phyloP scores from a whole-genome alignment of 2,888 invertebrate species.

The Escarpia spicata region DNA sequence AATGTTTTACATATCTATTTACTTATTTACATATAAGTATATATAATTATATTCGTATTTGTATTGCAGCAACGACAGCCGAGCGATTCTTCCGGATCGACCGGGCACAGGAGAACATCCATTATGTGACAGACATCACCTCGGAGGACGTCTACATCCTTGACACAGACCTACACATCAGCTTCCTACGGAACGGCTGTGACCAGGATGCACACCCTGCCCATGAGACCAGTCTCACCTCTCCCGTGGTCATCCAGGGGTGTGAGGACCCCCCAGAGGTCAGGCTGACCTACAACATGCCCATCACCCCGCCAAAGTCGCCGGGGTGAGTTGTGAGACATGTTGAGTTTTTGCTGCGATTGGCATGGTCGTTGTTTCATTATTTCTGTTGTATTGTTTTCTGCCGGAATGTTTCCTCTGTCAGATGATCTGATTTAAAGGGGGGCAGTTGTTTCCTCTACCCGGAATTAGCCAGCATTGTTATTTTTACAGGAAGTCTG shows the following conservation, averaged over 20 bases:
- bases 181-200: slow-evolving; percentile 27
- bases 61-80: slow-evolving; percentile 85
- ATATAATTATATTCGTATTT: not conserved
- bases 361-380: no score
- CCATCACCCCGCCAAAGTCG: slow-evolving; percentile 63
- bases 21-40: no score
- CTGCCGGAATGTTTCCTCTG: no score
- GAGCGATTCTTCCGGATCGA: slow-evolving; percentile 97
- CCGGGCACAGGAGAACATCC: slow-evolving; percentile 92
- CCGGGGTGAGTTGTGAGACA: slow-evolving; percentile 41
- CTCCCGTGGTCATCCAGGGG: slow-evolving; percentile 33
- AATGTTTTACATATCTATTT: not conserved
- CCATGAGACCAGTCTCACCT: slow-evolving; percentile 21
- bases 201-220: not conserved
- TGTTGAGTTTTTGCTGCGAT: no score
- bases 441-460: no score
- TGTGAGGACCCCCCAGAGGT: slow-evolving; percentile 21
- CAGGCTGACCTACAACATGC: slow-evolving; percentile 50
- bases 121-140: slow-evolving; percentile 94
- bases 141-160: slow-evolving; percentile 87
- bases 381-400: no score
- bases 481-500: no score
- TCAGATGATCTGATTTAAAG: no score
- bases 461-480: no score
- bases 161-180: slow-evolving; percentile 71